These are phyloP conservation scores for Enteromius fasciolatus DNA, from an alignment of 2,797 vertebrate genomes.

Conservation along the genomic window DNA sequence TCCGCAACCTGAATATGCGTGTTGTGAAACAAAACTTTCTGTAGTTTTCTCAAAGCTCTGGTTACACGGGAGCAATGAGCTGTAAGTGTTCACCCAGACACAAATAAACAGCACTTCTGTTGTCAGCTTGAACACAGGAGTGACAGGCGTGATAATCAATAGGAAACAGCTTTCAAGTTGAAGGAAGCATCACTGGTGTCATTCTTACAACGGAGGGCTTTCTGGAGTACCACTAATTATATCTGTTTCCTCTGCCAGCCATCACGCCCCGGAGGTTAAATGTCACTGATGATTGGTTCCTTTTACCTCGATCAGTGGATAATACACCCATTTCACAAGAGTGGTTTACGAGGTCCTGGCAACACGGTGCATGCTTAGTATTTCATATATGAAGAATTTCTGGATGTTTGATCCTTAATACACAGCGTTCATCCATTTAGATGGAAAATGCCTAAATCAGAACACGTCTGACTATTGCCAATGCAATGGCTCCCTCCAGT, in stretches of 20 bases:
- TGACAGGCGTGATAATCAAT: constrained; percentile 15
- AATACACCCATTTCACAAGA: constrained; percentile 6
- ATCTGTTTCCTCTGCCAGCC: constrained; percentile 53
- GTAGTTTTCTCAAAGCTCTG: not conserved
- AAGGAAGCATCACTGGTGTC: constrained; percentile 22
- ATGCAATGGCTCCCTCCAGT: constrained; percentile 35
- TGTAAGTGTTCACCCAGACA: not conserved
- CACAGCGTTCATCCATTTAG: not conserved
- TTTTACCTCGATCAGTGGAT: constrained; percentile 24
- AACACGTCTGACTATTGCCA: not conserved
- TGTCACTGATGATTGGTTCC: constrained; percentile 53
- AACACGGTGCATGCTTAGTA: not conserved
- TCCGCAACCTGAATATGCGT: not conserved
- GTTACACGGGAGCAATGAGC: not conserved
- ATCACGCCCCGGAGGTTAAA: constrained; percentile 41
- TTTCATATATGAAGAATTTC: not conserved
- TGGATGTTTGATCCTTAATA: too few species aligned
- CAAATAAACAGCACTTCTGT: not conserved
- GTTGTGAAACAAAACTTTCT: not conserved
- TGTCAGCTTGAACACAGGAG: constrained; percentile 11
- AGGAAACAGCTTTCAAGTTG: constrained; percentile 35
- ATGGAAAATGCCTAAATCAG: not conserved
- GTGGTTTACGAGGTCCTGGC: not conserved
- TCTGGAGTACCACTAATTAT: constrained; percentile 34
- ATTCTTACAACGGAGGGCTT: not conserved